Evolutionary conservation across 2,888 invertebrate species (phyloP).

Genomic region (Stenodema calcarata): DNA sequence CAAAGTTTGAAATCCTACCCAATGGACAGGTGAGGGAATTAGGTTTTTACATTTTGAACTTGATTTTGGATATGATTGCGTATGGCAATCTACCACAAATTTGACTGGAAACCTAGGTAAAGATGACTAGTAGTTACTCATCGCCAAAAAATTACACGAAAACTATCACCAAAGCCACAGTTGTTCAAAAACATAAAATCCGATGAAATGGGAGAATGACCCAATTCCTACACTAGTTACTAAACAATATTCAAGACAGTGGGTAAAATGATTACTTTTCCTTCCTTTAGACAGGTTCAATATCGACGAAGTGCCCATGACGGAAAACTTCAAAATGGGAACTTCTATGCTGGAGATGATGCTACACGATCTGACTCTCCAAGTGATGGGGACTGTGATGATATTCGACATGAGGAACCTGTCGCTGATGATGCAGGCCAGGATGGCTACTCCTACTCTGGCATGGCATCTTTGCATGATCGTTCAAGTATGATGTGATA

Average conservation of each 20-base stretch:
- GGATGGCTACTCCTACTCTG: constrained; percentile 56
- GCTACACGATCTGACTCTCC: constrained; percentile 56
- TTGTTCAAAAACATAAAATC: too few relatives aligned
- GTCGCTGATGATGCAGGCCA: constrained; percentile 56
- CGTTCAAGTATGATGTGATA: constrained; percentile 55
- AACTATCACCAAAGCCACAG: too few relatives aligned
- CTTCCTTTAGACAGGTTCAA: constrained; percentile 54
- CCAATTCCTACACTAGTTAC: too few relatives aligned
- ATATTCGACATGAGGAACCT: constrained; percentile 57
- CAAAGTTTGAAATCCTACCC: too few relatives aligned
- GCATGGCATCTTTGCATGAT: constrained; percentile 58
- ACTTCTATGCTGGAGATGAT: constrained; percentile 57
- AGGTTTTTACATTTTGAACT: too few relatives aligned
- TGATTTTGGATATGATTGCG: too few relatives aligned
- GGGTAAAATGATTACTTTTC: not conserved
- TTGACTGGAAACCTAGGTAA: too few relatives aligned
- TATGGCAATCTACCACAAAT: too few relatives aligned
- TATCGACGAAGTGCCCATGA: constrained; percentile 55
- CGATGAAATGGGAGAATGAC: too few relatives aligned
- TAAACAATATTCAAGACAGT: not conserved
- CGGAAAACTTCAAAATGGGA: constrained; percentile 56
- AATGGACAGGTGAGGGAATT: too few relatives aligned
- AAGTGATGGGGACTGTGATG: constrained; percentile 56
- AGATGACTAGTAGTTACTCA: too few relatives aligned
- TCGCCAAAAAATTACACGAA: too few relatives aligned